Base-by-base conservation (phyloP, 2,888 invertebrate genomes). In the Branchipolynoe longqiensis region DNA sequence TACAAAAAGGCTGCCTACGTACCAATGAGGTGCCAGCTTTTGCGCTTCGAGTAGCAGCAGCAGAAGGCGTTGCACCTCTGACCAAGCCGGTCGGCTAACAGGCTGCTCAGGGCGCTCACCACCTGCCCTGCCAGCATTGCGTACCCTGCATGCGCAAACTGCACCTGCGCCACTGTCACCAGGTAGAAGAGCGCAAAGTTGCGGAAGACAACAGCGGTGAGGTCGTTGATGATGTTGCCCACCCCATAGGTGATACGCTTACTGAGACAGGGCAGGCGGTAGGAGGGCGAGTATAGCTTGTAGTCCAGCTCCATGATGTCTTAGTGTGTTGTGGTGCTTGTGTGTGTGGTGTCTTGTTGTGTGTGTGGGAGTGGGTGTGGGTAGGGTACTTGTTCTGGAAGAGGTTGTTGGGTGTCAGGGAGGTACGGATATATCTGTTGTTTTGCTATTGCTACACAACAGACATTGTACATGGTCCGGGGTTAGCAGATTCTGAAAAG, bases 21-120 rank as follows among this genome's bases (percentile, higher is more conserved):
- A 78, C 78, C 78, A 25, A 41, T 1, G 18, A 78, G 8, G 28
- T 78, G 78, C 78, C 78, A 78, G 78, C 78, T 78, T 78, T 78
- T 78, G 28, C 78, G 41, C 28, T 25, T 78, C 3, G 78, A 25
- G 48, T 78, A 78, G 48, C 78, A 78, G 18, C 78, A 78, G 28
- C 54, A 78, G 31, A 41, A 28, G 4, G 54, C 54, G 33, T 78
- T 78, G 1, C 78, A 25, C 2, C 31, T 25, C 31, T 28, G 4
- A 4, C 54, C 78, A 6, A 78, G 22, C 8, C 28, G 54, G 54
- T 78, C 48, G 14, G 28, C 41, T 8, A 25, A 0, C 8, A 78
- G 31, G 1, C 48, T 25, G 31, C 22, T 33, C 1, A 78, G 28
- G 0, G 54, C 48, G 18, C 78, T 31, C 6, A 78, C 48, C 12